phyloP scores from a whole-genome alignment of 2,888 invertebrate species.

The Tenthredo scrophulariae region DNA sequence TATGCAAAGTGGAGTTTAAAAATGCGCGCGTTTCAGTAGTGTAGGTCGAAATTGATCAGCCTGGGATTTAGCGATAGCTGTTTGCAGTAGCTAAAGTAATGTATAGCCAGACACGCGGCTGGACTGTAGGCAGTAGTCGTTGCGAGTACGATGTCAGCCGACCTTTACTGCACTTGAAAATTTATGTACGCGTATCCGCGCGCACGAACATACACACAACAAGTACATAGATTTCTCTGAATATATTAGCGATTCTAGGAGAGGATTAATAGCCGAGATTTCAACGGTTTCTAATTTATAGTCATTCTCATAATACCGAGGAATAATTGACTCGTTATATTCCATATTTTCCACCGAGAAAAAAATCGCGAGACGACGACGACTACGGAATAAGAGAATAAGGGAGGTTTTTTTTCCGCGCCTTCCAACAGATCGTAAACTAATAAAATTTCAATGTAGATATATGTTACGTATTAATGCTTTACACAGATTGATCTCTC shows the following conservation, averaged over 20 bases:
- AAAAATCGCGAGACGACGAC: not conserved
- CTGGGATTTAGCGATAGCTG: not conserved
- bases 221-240: not conserved
- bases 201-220: not conserved
- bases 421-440: not conserved
- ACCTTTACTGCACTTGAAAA: not conserved
- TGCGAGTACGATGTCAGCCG: constrained; percentile 17
- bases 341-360: not conserved
- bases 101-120: constrained; percentile 13
- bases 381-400: not conserved
- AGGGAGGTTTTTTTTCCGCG: not conserved
- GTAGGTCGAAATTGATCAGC: constrained; percentile 29
- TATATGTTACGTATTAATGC: not conserved
- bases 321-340: not conserved
- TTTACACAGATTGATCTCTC: not conserved
- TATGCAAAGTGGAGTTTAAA: not conserved
- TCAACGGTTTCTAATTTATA: constrained; percentile 9
- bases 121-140: not conserved
- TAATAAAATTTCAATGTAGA: not conserved
- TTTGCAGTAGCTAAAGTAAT: constrained; percentile 12
- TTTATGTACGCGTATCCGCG: not conserved
- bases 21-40: constrained; percentile 28
- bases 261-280: constrained; percentile 28
- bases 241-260: not conserved
- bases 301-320: not conserved